A percentile compares a stretch with the other conserved stretches of the same genome.
phyloP scores from a whole-genome alignment of 2,888 invertebrate genomes.

The Rhingia rostrata region DNA sequence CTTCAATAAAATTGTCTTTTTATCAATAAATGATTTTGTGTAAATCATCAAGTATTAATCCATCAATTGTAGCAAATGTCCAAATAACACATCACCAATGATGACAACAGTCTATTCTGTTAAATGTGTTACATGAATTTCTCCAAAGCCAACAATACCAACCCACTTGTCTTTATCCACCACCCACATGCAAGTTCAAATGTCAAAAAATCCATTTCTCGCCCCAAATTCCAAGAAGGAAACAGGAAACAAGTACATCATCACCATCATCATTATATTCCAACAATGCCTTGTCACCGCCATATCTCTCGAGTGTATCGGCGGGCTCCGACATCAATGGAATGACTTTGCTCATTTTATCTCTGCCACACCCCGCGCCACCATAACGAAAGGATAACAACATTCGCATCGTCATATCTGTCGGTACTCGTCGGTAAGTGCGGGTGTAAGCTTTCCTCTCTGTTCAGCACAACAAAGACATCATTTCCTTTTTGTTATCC shows the following conservation, averaged over 20 bases:
- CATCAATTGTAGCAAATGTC: too few relatives aligned
- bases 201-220: not conserved
- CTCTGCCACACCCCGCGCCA: not conserved
- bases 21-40: too few relatives aligned
- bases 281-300: constrained; percentile 22
- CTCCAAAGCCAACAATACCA: too few relatives aligned
- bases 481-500: constrained; percentile 52
- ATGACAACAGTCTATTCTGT: too few relatives aligned
- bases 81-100: too few relatives aligned
- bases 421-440: not conserved
- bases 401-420: not conserved
- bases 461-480: constrained; percentile 13
- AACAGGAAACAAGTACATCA: constrained; percentile 45
- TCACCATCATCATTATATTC: constrained; percentile 34
- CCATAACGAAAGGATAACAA: constrained; percentile 33
- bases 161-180: too few relatives aligned
- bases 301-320: constrained; percentile 18
- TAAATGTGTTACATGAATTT: too few relatives aligned
- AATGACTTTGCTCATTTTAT: constrained; percentile 50
- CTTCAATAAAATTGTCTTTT: too few relatives aligned
- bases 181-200: not conserved
- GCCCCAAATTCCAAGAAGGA: not conserved
- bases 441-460: not conserved
- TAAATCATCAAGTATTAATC: too few relatives aligned
- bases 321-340: constrained; percentile 3